These are phyloP conservation scores for Macrophya alboannulata DNA, from an alignment of 2,888 invertebrate genomes.

Conservation along the genomic window DNA sequence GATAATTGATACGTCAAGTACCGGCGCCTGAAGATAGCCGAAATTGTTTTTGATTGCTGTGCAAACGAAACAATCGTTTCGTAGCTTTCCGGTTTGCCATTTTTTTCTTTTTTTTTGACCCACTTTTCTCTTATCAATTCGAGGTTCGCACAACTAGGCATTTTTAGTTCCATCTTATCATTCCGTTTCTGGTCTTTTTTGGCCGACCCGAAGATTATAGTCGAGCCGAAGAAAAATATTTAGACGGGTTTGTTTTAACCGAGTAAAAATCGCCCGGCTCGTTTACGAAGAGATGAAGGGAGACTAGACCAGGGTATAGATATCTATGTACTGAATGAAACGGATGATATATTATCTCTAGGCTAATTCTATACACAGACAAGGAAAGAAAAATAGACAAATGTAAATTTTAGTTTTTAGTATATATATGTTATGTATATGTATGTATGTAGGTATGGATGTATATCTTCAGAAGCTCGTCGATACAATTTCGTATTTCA, in stretches of 20 bases:
- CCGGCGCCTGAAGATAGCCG: not conserved
- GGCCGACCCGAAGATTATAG: too few relatives aligned
- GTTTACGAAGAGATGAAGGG: too few relatives aligned
- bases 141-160: too few relatives aligned
- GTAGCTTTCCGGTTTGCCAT: not conserved
- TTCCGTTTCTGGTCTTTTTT: too few relatives aligned
- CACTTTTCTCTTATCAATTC: not conserved
- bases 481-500: slow-evolving; percentile 38
- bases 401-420: not conserved
- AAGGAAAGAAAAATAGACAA: slow-evolving; percentile 8
- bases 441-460: too few relatives aligned
- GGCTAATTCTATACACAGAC: not conserved
- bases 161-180: too few relatives aligned
- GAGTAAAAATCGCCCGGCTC: too few relatives aligned
- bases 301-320: not conserved
- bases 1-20: slow-evolving; percentile 31
- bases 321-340: not conserved
- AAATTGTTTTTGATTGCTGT: not conserved
- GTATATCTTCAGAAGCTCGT: slow-evolving; percentile 4
- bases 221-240: too few relatives aligned
- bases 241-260: too few relatives aligned
- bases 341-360: slow-evolving; percentile 27
- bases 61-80: not conserved
- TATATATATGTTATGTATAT: not conserved
- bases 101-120: not conserved